Evolutionary conservation across 2,797 vertebrate species (phyloP).

Genomic region (Anolis apletophallus): DNA sequence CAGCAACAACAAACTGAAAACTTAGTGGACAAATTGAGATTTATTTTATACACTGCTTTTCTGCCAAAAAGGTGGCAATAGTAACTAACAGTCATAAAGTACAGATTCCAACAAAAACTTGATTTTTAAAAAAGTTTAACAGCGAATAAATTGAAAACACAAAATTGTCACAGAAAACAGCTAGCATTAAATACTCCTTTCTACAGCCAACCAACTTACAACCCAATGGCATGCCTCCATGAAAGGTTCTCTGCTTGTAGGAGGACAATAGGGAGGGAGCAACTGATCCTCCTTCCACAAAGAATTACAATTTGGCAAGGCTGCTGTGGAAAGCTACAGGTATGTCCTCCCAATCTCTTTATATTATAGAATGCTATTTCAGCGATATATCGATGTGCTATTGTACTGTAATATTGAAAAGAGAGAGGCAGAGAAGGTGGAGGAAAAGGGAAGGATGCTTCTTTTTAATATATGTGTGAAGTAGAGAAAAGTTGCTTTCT

Average conservation of each 20-base stretch:
- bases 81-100: neutral
- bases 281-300: neutral
- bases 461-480: too few relatives aligned
- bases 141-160: neutral
- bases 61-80: neutral
- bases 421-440: too few relatives aligned
- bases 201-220: neutral
- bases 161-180: neutral
- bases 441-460: too few relatives aligned
- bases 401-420: too few relatives aligned
- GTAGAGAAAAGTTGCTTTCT: too few relatives aligned
- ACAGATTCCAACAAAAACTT: neutral
- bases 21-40: neutral
- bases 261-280: neutral
- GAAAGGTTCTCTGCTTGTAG: neutral
- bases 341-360: neutral
- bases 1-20: too few relatives aligned
- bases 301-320: neutral
- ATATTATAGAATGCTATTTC: too few relatives aligned
- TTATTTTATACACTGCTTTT: neutral
- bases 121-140: neutral
- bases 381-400: too few relatives aligned
- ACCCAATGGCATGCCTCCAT: neutral
- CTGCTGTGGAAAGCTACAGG: neutral
- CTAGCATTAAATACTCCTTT: neutral